Base-by-base conservation (phyloP, 2,797 vertebrate genomes). In the Cetoscarus ocellatus region DNA sequence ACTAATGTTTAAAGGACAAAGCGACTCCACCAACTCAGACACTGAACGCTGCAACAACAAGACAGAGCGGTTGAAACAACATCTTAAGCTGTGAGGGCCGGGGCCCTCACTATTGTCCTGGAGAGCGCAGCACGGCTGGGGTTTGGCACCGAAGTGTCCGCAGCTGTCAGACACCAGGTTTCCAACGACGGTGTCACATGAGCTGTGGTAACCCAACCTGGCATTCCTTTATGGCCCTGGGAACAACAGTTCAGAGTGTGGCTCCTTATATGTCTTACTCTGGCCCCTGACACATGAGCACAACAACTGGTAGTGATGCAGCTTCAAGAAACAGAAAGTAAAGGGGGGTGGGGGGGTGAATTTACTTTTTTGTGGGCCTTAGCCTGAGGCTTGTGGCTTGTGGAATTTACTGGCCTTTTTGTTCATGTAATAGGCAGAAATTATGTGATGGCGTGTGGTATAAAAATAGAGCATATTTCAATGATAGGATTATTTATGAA, bases 101-200 rank as follows among this genome's bases (percentile, higher is more conserved):
- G 77, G 76, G 82, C 74, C 62, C 35, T 70, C 79, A 58, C 69
- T 53, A 38, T 79, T 80, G 88, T 92, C 89, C 43, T 38, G 47
- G 66, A 58, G 86, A 88, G 86, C 80, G 79, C 73, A 61, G 82
- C 93, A 87, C 89, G 53, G 86, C 80, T 62, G 85, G 91, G 89
- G 89, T 86, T 84, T 85, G 94, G 93, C 94, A 91, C 94, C 93
- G 77, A 79, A 48, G 54, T 60, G 93, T 93, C 94, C 88, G 55
- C 94, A 95, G 94, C 94, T 95, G 95, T 94, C 85, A 8, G 77
- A 36, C 55, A 73, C 60, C 65, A 82, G 70, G 73, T 73, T 81
- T 86, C 80, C 75, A 80, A 82, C 68, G 54, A 74, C 73, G 13
- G 75, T 61, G 87, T 87, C 89, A 89, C 77, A 88, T 85, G 86